Evolutionary conservation across 2,113 vertebrate species (phyloP), one percentile per base, ranked within the genome.

Genomic region (Phainopepla nitens): DNA sequence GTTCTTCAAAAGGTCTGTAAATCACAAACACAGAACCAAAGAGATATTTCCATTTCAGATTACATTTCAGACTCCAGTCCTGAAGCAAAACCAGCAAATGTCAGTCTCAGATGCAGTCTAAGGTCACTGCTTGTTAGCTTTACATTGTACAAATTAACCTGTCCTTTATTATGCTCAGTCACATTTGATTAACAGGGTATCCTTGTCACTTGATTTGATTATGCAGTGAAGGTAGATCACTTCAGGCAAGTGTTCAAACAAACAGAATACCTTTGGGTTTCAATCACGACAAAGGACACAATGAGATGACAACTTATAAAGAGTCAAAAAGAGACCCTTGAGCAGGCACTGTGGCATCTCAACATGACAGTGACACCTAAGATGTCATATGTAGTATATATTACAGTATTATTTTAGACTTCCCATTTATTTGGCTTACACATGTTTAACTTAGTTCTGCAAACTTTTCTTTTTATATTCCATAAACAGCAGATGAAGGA

Each of bases 361-460:
- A 50, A 50, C 8, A 8, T 9, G 15, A 68, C 15, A 45, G 15
- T 41, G 31, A 60, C 11, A 80, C 47, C 42, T 29, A 33, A 42
- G 8, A 45, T 29, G 13, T 47, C 35, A 22, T 1, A 50, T 5
- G 13, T 10, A 36, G n/a, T 4, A 6, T 2, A 4, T 19, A 39
- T 25, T 28, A 33, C 2, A 64, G 14, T 15, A 31, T 41, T 91
- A n/a, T 61, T 36, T 89, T 23, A 47, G 13, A 42, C 9, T 36
- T 76, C 22, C 8, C 18, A 15, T 76, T 81, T 65, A 47, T 53
- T 64, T 81, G 9, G 3, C 35, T 87, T 47, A 44, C 7, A 19
- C 31, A 23, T 9, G 5, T 66, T 82, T 78, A 75, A 42, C 25
- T 60, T 24, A 35, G 16, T 82, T 72, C 50, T 64, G 19, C 45